phyloP scores from a whole-genome alignment of 2,113 vertebrate genomes.

The Pandion haliaetus region DNA sequence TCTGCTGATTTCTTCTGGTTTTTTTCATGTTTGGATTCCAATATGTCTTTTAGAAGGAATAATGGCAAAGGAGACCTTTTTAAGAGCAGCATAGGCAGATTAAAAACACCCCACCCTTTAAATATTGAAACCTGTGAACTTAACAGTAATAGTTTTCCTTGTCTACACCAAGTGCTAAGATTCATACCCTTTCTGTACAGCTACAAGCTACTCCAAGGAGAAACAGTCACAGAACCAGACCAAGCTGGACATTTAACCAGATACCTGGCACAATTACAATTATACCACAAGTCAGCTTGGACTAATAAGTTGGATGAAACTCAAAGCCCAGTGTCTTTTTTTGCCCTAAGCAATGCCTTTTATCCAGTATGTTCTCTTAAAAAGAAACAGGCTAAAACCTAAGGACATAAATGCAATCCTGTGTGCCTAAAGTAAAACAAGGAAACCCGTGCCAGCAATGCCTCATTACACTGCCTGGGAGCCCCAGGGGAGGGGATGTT shows the following conservation, averaged over 20 bases:
- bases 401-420: constrained; percentile 3
- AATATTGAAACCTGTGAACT: background rate
- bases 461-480: background rate
- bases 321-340: constrained; percentile 40
- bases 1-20: background rate
- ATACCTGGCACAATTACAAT: constrained; percentile 21
- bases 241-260: constrained; percentile 1
- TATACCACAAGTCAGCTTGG: constrained; percentile 46
- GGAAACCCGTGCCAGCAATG: background rate
- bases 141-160: background rate
- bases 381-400: constrained; percentile 53
- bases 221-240: background rate
- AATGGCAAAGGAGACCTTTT: background rate
- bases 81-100: background rate
- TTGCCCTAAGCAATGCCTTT: constrained; percentile 40
- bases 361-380: constrained; percentile 47
- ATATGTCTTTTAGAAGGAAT: background rate
- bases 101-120: background rate
- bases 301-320: constrained; percentile 52
- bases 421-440: background rate
- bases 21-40: background rate
- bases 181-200: background rate
- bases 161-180: background rate
- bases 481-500: background rate
- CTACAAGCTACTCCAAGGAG: background rate